A percentile compares a stretch with the other conserved stretches of the same genome.
phyloP scores from a whole-genome alignment of 2,888 invertebrate species.

The Ellobium chinense region DNA sequence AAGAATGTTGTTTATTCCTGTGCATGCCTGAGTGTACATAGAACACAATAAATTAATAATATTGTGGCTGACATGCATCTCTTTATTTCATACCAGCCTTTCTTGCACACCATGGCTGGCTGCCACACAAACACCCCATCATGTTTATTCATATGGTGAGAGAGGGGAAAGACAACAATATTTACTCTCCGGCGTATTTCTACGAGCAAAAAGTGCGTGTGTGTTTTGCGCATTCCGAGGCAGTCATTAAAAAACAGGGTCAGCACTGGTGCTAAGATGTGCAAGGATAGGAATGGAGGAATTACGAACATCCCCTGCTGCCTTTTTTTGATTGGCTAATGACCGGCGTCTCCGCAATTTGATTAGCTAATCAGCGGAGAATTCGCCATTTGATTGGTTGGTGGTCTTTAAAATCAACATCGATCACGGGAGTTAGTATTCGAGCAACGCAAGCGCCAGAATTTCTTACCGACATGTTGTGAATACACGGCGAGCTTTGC shows the following conservation, averaged over 20 bases:
- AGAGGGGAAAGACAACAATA: conserved; percentile 6
- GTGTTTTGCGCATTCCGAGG: background rate
- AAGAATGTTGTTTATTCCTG: too few relatives aligned
- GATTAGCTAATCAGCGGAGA: background rate
- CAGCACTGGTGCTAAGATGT: background rate
- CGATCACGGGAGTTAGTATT: conserved; percentile 26
- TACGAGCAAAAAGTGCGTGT: background rate
- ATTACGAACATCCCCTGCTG: background rate
- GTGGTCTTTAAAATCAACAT: background rate
- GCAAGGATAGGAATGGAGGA: background rate
- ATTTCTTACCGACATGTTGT: conserved; percentile 17
- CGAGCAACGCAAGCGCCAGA: background rate
- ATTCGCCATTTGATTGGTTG: background rate
- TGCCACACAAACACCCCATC: background rate
- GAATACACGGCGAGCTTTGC: conserved; percentile 13
- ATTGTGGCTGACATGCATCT: background rate
- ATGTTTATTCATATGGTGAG: conserved; percentile 4
- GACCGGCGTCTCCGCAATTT: background rate
- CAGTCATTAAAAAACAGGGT: background rate
- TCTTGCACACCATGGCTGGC: background rate
- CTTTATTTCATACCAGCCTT: background rate
- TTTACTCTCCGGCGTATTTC: conserved; percentile 5
- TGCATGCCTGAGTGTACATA: too few relatives aligned
- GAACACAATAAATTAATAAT: too few relatives aligned
- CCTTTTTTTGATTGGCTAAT: background rate